Evolutionary conservation across 2,113 vertebrate species (phyloP).

Genomic region (Aythya baeri): DNA sequence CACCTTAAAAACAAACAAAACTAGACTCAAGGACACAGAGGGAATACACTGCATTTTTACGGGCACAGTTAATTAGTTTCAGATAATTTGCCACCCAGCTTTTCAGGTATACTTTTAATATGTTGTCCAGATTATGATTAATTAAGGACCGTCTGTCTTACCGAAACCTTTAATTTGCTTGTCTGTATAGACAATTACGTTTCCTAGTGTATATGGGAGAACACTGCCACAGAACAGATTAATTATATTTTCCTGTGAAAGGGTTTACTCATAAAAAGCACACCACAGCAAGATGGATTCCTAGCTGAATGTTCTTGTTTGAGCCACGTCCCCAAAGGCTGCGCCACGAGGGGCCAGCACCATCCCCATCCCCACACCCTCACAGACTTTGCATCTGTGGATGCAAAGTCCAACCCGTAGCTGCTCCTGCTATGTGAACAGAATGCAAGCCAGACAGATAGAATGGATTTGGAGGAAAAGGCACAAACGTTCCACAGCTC

Average conservation of each 20-base stretch:
- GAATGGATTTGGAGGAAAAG: slow-evolving; percentile 16
- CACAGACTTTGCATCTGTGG: neutral
- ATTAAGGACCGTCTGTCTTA: neutral
- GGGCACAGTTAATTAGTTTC: slow-evolving; percentile 19
- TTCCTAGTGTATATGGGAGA: neutral
- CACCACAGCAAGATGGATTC: slow-evolving; percentile 5
- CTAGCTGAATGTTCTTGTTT: neutral
- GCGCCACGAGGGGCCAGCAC: rapidly evolving
- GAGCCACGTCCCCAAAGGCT: rapidly evolving
- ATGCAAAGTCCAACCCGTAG: slow-evolving; percentile 44
- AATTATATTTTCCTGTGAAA: slow-evolving; percentile 31
- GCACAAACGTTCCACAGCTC: neutral
- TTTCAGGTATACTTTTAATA: neutral
- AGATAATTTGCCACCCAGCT: slow-evolving; percentile 23
- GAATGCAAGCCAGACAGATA: slow-evolving; percentile 40
- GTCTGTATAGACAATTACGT: slow-evolving; percentile 6
- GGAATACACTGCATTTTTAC: neutral
- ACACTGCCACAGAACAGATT: neutral
- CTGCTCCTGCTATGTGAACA: neutral
- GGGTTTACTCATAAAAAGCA: neutral
- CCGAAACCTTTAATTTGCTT: slow-evolving; percentile 44
- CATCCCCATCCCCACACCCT: neutral
- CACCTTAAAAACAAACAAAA: slow-evolving; percentile 8
- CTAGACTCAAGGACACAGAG: neutral
- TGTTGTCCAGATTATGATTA: neutral